Evolutionary conservation across 2,797 vertebrate species (phyloP), one percentile per base, ranked within the genome.

Genomic region (Remorina albescens): DNA sequence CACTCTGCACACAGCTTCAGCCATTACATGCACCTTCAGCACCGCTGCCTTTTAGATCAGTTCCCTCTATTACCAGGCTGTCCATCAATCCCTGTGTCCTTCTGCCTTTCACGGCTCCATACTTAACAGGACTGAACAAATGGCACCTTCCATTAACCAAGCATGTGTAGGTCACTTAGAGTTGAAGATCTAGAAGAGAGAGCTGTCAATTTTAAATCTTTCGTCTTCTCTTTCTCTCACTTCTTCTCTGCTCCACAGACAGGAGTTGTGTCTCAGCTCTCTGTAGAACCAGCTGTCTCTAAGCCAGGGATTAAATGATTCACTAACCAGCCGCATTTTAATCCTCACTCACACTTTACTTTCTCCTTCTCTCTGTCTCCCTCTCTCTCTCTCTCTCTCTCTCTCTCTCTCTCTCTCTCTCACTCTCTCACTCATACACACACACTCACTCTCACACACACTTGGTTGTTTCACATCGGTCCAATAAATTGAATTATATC

Each of bases 261-360:
- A 61, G 23, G 57, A 69, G 62, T 83, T 68, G 74, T 57, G 73
- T 88, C 81, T 81, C 65, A 66, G 71, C 74, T 85, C 81, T 89
- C 76, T 66, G 80, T 71, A 65, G 66, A 89, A 80, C 79, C 90
- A 90, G 88, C 90, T 91, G 86, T 89, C 84, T 86, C 84, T 89
- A 85, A 90, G 18, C 82, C 73, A 69, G 18, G 86, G 90, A 93
- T 93, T 93, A 92, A 91, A 88, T 84, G 87, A 90, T 91, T 91
- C 91, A 91, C 85, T 92, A 88, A 91, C 80, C 79, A 82, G 84
- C 73, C 66, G n/a, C 80, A 68, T 89, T 88, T 88, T 91, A 93
- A 92, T 93, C 90, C 89, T 70, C 15, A n/a, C 86, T 73, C 79
- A 84, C 85, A 78, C 80, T n/a, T n/a, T n/a, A 84, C 84, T 78